Conservation (phyloP, 2,113 vertebrate species). For the Ictalurus furcatus region DNA sequence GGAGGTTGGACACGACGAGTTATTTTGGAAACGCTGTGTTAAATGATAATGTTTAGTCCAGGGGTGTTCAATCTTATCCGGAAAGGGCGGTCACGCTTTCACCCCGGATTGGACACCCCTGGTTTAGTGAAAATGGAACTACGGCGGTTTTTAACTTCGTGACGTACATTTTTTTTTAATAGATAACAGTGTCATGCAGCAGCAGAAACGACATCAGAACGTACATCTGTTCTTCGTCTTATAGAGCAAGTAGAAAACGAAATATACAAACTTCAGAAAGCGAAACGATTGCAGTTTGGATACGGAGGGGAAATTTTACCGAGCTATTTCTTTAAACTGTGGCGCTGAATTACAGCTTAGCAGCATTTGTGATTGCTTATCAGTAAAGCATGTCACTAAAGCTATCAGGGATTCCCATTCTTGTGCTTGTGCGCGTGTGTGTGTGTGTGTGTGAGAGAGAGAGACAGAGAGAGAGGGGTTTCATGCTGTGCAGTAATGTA, state of each 20-base stretch:
- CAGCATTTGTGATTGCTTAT: conserved; percentile 18
- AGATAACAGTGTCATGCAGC: not conserved
- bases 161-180: not conserved
- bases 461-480: not conserved
- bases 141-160: not conserved
- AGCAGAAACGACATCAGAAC: not conserved
- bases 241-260: no score
- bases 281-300: not conserved
- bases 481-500: conserved; percentile 51
- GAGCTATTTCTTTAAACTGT: not conserved
- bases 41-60: not conserved
- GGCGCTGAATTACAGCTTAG: conserved; percentile 23
- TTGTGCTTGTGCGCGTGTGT: conserved; percentile 1
- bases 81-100: no score
- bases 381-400: conserved; percentile 7
- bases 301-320: not conserved
- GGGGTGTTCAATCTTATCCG: no score
- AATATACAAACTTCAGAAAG: not conserved
- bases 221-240: not conserved
- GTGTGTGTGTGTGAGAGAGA: conserved; percentile 22
- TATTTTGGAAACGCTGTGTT: no score
- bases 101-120: no score
- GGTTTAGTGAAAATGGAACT: not conserved
- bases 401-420: conserved; percentile 17
- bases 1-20: not conserved